A percentile compares a stretch with the other conserved stretches of the same genome.
Evolutionary conservation across 2,888 invertebrate species (phyloP).

Genomic region (Rotaria sp.): DNA sequence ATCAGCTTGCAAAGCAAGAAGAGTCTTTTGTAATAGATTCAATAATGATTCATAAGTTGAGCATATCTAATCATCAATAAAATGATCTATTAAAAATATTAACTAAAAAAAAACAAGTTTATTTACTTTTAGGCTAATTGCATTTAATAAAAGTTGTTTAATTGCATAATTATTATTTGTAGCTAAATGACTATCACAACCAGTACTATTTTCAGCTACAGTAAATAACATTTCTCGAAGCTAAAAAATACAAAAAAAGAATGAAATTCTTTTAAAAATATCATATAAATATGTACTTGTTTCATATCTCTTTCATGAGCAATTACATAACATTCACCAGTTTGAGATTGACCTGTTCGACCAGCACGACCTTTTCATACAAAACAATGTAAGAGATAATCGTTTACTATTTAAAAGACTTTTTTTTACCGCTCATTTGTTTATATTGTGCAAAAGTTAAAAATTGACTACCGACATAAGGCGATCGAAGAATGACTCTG

Average conservation of each 20-base stretch:
- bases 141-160: not conserved
- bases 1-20: constrained; percentile 30
- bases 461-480: constrained; percentile 70
- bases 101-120: not conserved
- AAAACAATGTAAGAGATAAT: not conserved
- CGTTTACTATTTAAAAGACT: not conserved
- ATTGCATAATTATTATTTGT: not conserved
- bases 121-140: not conserved
- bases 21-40: constrained; percentile 57
- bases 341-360: constrained; percentile 32
- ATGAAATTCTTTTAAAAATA: not conserved
- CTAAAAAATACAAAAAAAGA: not conserved
- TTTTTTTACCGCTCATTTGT: constrained; percentile 90
- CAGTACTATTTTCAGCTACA: not conserved
- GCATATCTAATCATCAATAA: not conserved
- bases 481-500: constrained; percentile 71
- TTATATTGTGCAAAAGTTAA: constrained; percentile 74
- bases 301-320: constrained; percentile 4
- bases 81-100: not conserved
- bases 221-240: constrained; percentile 7
- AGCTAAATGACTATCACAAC: not conserved
- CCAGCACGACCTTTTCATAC: constrained; percentile 28
- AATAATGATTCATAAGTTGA: not conserved
- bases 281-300: not conserved
- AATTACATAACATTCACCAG: not conserved